phyloP scores from a whole-genome alignment of 2,888 invertebrate genomes.

The Cerceris ruficornis region DNA sequence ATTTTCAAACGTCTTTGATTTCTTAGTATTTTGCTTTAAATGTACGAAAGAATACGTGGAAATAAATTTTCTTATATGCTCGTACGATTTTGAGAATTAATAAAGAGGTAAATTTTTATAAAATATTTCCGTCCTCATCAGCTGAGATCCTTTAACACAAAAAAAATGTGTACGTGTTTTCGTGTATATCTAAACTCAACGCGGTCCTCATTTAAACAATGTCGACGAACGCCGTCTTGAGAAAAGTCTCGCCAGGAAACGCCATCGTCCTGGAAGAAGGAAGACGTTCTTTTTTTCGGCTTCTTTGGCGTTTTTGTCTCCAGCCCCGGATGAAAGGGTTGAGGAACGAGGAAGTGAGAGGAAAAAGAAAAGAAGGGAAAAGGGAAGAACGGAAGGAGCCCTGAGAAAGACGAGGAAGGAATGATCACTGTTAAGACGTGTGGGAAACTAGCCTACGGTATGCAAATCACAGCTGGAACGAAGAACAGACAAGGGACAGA shows the following conservation, averaged over 20 bases:
- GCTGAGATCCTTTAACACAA: no score
- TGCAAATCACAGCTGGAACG: slow-evolving; percentile 70
- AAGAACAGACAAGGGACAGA: slow-evolving; percentile 31
- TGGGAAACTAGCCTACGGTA: slow-evolving; percentile 71
- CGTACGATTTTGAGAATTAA: no score
- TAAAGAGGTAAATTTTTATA: no score
- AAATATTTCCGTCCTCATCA: no score
- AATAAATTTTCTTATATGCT: no score
- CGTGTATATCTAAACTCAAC: neutral
- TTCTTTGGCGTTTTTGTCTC: slow-evolving; percentile 60
- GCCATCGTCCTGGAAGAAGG: slow-evolving; percentile 51
- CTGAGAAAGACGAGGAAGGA: slow-evolving; percentile 36
- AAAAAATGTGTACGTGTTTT: no score
- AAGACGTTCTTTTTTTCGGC: slow-evolving; percentile 54
- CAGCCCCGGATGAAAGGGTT: slow-evolving; percentile 62
- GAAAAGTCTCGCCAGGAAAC: slow-evolving; percentile 60
- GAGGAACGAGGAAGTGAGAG: slow-evolving; percentile 38
- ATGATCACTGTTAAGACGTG: slow-evolving; percentile 68
- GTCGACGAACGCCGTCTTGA: neutral
- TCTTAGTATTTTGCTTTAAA: no score
- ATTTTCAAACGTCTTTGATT: no score
- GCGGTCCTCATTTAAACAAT: slow-evolving; percentile 11
- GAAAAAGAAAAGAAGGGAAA: slow-evolving; percentile 30
- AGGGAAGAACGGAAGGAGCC: slow-evolving; percentile 30
- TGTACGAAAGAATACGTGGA: no score